Evolutionary conservation across 2,797 vertebrate genomes (phyloP), one percentile per base, ranked within the genome.

Genomic region (Anabas testudineus): DNA sequence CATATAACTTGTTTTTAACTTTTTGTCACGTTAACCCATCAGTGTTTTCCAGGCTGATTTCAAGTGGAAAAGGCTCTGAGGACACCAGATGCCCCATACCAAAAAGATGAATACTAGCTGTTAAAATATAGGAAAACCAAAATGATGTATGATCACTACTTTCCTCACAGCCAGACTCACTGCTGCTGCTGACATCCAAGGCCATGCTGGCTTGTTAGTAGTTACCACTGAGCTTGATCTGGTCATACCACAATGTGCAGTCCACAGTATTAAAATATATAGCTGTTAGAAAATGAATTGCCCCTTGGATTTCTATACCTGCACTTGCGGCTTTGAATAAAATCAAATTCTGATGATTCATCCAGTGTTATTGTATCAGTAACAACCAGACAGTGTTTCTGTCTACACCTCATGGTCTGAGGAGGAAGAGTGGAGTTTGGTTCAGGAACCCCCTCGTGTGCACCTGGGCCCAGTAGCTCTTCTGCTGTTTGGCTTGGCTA

Each of bases 401-500:
- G 90, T 91, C 90, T 75, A 77, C 84, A 79, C 82, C 73, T 88
- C 22, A 6, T 67, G 65, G 45, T 65, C 12, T 51, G 41, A 71
- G 55, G 80, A 69, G 67, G 73, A 19, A 5, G 34, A 76, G 74
- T 10, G 0, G 24, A 21, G 73, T 19, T 74, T 53, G 72, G 67
- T 57, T 81, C 66, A 45, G 70, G 71, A 75, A 68, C 72, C 55
- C 65, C 77, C 62, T 4, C 13, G 56, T 30, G 74, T 76, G 58
- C 86, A 89, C 82, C 89, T 87, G 87, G 76, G 47, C 64, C 68
- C 42, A 15, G 80, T 77, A 88, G 86, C 83, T 74, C 58, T 81
- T 75, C 71, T n/a, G 72, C 76, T 87, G 87, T 91, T 91, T 90
- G 69, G 24, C 53, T 91, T 90, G 88, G 90, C 90, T 9, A 13